These are phyloP conservation scores for Rutpela maculata DNA, from an alignment of 2,888 invertebrate genomes.

Conservation along the genomic window DNA sequence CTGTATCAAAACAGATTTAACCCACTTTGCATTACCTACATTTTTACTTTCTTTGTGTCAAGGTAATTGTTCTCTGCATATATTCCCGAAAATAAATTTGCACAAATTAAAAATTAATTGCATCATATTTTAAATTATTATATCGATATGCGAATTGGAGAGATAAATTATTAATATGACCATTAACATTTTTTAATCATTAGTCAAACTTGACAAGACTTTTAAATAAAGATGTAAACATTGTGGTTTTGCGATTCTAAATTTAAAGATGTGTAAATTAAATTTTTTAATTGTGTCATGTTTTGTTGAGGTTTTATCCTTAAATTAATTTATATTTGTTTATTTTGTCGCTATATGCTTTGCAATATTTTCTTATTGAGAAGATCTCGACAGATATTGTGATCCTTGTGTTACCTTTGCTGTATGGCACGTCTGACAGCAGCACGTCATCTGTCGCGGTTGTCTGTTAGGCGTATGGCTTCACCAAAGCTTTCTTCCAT, in stretches of 20 bases:
- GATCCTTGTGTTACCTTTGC: too few species aligned
- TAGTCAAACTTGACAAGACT: background rate
- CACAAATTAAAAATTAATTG: slow-evolving; percentile 11
- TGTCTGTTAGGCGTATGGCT: too few species aligned
- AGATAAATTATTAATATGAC: background rate
- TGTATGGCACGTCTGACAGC: too few species aligned
- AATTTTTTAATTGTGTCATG: too few species aligned
- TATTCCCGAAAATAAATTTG: slow-evolving; percentile 10
- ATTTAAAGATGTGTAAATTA: background rate
- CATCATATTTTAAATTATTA: background rate
- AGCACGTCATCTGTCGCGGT: too few species aligned
- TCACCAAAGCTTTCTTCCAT: too few species aligned
- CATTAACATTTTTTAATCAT: background rate
- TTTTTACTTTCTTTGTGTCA: slow-evolving; percentile 16
- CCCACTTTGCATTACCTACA: slow-evolving; percentile 11
- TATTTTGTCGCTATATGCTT: too few species aligned
- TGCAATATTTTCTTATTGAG: too few species aligned
- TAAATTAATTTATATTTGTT: too few species aligned
- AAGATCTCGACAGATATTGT: too few species aligned
- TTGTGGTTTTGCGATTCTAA: too few species aligned
- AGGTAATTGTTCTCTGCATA: background rate
- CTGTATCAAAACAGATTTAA: slow-evolving; percentile 3
- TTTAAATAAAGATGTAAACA: background rate
- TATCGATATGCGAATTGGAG: background rate
- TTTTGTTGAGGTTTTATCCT: too few species aligned